These are phyloP conservation scores for Selenia dentaria DNA, from an alignment of 2,888 invertebrate species.

Conservation along the genomic window DNA sequence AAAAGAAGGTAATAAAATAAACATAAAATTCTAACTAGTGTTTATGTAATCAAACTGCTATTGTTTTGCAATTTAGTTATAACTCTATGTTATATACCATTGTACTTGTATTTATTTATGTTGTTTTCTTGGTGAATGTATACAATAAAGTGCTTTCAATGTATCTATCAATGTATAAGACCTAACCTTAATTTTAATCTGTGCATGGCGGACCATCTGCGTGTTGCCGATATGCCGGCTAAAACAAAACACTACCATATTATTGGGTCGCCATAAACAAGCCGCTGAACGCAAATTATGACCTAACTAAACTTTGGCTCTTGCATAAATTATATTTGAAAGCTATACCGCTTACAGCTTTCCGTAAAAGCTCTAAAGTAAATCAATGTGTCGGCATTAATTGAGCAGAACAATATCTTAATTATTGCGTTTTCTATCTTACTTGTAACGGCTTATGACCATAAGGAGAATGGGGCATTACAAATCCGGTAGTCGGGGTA, in stretches of 20 bases:
- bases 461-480: slow-evolving; percentile 20
- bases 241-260: slow-evolving; percentile 2
- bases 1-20: no score
- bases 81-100: no score
- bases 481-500: slow-evolving; percentile 9
- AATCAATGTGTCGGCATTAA: slow-evolving; percentile 58
- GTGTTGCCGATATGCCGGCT: neutral
- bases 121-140: no score
- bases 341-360: slow-evolving; percentile 39
- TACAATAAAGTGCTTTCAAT: no score
- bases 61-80: no score
- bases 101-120: no score
- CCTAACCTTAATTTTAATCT: no score
- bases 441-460: slow-evolving; percentile 28
- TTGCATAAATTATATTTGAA: slow-evolving; percentile 37
- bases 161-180: no score
- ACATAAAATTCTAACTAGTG: no score
- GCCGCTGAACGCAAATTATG: slow-evolving; percentile 14
- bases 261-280: slow-evolving; percentile 15
- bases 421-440: slow-evolving; percentile 53
- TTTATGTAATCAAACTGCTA: no score
- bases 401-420: slow-evolving; percentile 65
- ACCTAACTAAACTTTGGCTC: slow-evolving; percentile 17
- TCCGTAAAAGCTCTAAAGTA: slow-evolving; percentile 45
- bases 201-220: neutral